A percentile compares a stretch with the other conserved stretches of the same genome.
Evolutionary conservation across 2,888 invertebrate species (phyloP).

Genomic region (Bhutanitis thaidina): DNA sequence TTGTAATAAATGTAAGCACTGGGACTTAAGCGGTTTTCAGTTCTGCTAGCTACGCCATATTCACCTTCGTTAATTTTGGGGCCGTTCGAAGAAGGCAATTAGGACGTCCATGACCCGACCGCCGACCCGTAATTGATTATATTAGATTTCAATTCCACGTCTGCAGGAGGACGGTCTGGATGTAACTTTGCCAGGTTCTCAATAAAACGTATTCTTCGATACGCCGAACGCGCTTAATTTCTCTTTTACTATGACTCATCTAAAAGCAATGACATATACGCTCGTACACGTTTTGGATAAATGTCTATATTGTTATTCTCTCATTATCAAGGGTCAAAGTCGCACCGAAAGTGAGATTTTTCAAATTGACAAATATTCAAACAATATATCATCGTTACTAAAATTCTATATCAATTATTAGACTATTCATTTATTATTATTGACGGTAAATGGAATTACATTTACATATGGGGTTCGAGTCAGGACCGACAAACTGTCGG

Average conservation of each 20-base stretch:
- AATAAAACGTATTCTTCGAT: slow-evolving; percentile 26
- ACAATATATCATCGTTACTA: neutral
- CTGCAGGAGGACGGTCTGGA: slow-evolving; percentile 28
- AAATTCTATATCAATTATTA: neutral
- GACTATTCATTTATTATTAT: slow-evolving; percentile 11
- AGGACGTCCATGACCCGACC: slow-evolving; percentile 63
- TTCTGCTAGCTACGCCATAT: slow-evolving; percentile 7
- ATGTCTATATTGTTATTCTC: slow-evolving; percentile 15
- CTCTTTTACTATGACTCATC: slow-evolving; percentile 26
- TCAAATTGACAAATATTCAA: slow-evolving; percentile 5
- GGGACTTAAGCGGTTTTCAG: slow-evolving; percentile 20
- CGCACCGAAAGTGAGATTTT: slow-evolving; percentile 13
- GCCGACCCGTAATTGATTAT: slow-evolving; percentile 67
- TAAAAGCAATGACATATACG: slow-evolving; percentile 16
- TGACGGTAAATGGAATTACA: slow-evolving; percentile 34
- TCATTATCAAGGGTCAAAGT: slow-evolving; percentile 20
- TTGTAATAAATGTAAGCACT: slow-evolving; percentile 33
- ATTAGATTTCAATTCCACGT: slow-evolving; percentile 46
- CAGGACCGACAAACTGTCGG: slow-evolving; percentile 62
- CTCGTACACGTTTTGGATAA: slow-evolving; percentile 10
- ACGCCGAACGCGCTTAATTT: slow-evolving; percentile 16
- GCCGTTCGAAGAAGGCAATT: slow-evolving; percentile 48
- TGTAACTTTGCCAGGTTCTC: neutral
- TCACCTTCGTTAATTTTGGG: slow-evolving; percentile 30
- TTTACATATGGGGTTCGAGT: slow-evolving; percentile 50